Conservation (phyloP, 2,797 vertebrate species). For the Girardinus metallicus region DNA sequence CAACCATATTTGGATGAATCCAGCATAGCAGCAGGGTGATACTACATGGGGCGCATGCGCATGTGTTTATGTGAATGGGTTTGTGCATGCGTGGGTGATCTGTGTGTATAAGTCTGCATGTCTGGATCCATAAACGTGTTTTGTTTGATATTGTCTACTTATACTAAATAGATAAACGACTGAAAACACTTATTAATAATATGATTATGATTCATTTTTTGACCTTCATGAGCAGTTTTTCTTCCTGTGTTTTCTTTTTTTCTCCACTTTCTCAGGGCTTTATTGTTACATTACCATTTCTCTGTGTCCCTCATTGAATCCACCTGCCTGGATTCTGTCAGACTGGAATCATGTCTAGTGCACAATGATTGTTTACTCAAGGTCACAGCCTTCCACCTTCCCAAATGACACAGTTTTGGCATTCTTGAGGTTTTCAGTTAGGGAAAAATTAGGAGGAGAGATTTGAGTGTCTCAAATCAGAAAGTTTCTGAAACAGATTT, state of each 20-base stretch:
- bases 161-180: neutral
- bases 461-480: constrained; percentile 18
- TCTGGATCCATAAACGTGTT: constrained; percentile 21
- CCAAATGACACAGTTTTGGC: constrained; percentile 33
- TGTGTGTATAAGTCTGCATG: constrained; percentile 25
- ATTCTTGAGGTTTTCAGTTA: constrained; percentile 23
- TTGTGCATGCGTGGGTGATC: constrained; percentile 55
- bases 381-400: constrained; percentile 31
- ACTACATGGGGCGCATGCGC: constrained; percentile 51
- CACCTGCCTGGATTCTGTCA: constrained; percentile 29
- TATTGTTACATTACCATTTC: neutral
- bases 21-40: constrained; percentile 66
- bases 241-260: neutral
- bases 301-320: constrained; percentile 25
- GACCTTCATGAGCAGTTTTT: neutral
- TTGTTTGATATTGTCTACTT: constrained; percentile 17
- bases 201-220: constrained; percentile 7
- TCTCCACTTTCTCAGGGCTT: neutral
- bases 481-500: constrained; percentile 36
- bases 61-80: constrained; percentile 65
- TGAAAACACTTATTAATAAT: constrained; percentile 12
- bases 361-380: constrained; percentile 28
- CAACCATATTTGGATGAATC: constrained; percentile 72
- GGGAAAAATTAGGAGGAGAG: constrained; percentile 6
- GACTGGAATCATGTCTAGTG: constrained; percentile 4